Evolutionary conservation across 2,113 vertebrate species (phyloP), one percentile per base, ranked within the genome.

Genomic region (Mobula birostris): DNA sequence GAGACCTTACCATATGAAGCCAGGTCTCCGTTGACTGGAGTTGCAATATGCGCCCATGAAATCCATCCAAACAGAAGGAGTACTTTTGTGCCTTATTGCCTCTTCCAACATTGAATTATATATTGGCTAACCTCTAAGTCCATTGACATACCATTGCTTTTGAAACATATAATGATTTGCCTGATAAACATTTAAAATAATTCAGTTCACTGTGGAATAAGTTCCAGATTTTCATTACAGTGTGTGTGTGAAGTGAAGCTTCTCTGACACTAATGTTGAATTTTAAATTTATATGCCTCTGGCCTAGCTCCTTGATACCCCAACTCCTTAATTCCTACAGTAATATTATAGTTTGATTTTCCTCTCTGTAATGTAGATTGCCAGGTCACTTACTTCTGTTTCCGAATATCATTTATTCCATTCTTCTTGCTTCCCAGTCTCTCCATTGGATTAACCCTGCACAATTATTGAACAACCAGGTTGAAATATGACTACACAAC

Each of bases 351-450:
- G 80, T 0, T 24, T 27, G 6, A 15, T 87, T 63, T 61, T 17
- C 19, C 90, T 7, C 11, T 48, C n/a, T 5, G 0, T 32, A 48
- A 19, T 70, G 24, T 40, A 24, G 14, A 12, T 56, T 48, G 8
- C 48, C 7, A 15, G 5, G 3, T 93, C 70, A 95, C 96, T 63
- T 94, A 96, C 96, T 96, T 95, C 85, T 97, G 96, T 95, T 98
- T 98, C 96, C 97, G 96, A 94, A 97, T 97, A 87, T 96, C 96
- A 83, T 61, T 94, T 68, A 96, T 95, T 87, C 96, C 96, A 15
- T 96, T 97, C 95, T 97, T 97, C 94, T 97, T 97, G 95, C 97
- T 97, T 70, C 97, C 97, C 68, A 97, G 95, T 77, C 97, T 95
- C 95, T 97, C 97, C 79, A 97, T 96, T 90, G 97, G 97, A 94